Base-by-base conservation (phyloP, 1,140 invertebrate genomes). In the Ips nitidus region DNA sequence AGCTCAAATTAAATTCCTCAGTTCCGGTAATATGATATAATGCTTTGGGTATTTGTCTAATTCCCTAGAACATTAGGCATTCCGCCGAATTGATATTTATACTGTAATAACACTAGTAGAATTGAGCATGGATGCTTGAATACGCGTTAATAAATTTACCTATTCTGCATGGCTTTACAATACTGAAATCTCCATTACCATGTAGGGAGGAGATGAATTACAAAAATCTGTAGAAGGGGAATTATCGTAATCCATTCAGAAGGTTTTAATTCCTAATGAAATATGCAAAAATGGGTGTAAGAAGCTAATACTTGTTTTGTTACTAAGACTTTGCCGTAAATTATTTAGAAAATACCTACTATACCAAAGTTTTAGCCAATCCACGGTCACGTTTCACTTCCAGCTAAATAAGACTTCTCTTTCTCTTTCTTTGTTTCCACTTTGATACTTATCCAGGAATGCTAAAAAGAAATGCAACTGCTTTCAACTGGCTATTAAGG, bases 391-490 rank as follows among this genome's bases (percentile, higher is more conserved):
- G 57, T 62, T 59, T 55, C 45, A 6, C 22, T 42, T 43, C 39
- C 47, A 67, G 65, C 41, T 67, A 69, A 69, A 69, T 61, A 69
- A 45, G 58, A 61, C 52, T 56, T 55, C 45, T 55, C 52, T 56
- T 43, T 66, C 43, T 52, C 39, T 45, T 38, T 56, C 22, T 22
- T 22, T 22, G 22, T 22, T 22, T 22, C 22, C 22, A 22, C 45
- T 37, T 8, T 38, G 59, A 61, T 69, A 69, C 58, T 69, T 69
- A 62, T 69, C 41, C 50, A n/a, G 40, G 41, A 42, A 69, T 61
- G 62, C 52, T 60, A 69, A 69, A 69, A 61, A 53, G 50, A 62
- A 69, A 69, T 69, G 66, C 66, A 69, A 69, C 43, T 69, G 66
- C 66, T 69, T 42, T 60, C 56, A 60, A 56, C 66, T 22, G 66